phyloP scores from a whole-genome alignment of 2,888 invertebrate genomes.

The Parapristionchus giblindavisi region DNA sequence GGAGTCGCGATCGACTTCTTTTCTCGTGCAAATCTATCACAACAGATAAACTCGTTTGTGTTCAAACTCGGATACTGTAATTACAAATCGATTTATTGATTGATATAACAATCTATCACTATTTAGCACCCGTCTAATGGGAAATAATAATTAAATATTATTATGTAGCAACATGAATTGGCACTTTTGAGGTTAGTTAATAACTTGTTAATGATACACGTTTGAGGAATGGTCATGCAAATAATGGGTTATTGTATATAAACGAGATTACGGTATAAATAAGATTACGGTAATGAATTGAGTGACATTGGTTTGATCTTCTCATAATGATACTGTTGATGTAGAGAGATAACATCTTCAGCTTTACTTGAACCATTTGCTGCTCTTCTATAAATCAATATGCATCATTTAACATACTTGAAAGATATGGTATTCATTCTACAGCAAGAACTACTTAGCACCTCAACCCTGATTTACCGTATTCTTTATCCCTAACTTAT shows the following conservation, averaged over 20 bases:
- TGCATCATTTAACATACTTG: too few species aligned
- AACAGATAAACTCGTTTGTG: slow-evolving; percentile 33
- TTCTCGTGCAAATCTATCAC: slow-evolving; percentile 35
- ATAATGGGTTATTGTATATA: neutral
- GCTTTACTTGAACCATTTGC: slow-evolving; percentile 51
- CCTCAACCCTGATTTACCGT: too few species aligned
- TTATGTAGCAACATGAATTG: neutral
- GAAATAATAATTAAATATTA: neutral
- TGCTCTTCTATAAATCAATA: slow-evolving; percentile 49
- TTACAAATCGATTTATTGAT: slow-evolving; percentile 12
- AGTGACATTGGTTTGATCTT: slow-evolving; percentile 62
- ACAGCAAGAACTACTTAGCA: too few species aligned
- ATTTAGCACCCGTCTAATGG: neutral
- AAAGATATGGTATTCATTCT: too few species aligned
- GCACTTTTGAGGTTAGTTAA: neutral
- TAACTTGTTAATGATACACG: slow-evolving; percentile 4
- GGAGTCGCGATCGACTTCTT: too few species aligned
- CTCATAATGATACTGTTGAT: slow-evolving; percentile 62
- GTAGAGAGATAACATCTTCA: slow-evolving; percentile 42
- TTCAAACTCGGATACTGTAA: neutral
- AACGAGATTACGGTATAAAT: neutral
- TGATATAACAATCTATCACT: neutral
- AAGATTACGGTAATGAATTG: too few species aligned
- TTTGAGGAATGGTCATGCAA: neutral
- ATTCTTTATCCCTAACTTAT: too few species aligned